These are phyloP conservation scores for Drosophila subpulchrella DNA, from an alignment of 1,140 invertebrate genomes.

Conservation along the genomic window DNA sequence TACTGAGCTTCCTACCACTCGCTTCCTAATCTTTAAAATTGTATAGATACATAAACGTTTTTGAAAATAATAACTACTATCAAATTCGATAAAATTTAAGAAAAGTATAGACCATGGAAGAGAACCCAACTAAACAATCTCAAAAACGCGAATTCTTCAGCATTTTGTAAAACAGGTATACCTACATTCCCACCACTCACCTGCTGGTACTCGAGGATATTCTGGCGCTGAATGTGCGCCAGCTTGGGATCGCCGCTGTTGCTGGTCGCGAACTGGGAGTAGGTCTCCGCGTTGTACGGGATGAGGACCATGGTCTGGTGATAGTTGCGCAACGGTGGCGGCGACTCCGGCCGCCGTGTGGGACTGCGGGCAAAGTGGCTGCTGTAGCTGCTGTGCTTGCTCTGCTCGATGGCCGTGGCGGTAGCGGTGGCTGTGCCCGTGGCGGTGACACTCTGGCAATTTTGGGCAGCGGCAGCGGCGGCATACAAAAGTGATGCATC, in stretches of 20 bases:
- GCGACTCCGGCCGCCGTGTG: slow-evolving; percentile 87
- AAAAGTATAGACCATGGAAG: too few species aligned
- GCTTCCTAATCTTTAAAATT: too few species aligned
- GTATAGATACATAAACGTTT: too few species aligned
- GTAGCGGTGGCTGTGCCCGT: slow-evolving; percentile 53
- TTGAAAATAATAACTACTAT: too few species aligned
- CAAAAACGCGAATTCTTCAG: background rate
- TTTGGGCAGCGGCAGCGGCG: slow-evolving; percentile 67
- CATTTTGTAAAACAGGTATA: background rate
- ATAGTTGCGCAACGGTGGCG: slow-evolving; percentile 87
- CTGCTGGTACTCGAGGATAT: slow-evolving; percentile 84
- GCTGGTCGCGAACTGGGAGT: slow-evolving; percentile 82
- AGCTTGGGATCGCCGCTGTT: slow-evolving; percentile 76
- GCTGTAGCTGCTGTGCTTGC: slow-evolving; percentile 79
- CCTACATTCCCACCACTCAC: slow-evolving; percentile 36
- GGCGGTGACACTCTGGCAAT: slow-evolving; percentile 74
- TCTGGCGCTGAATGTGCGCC: slow-evolving; percentile 77
- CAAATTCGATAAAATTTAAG: too few species aligned
- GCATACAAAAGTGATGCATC: slow-evolving; percentile 76
- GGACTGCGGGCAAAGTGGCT: slow-evolving; percentile 84
- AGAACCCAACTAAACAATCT: background rate
- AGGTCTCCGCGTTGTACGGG: slow-evolving; percentile 87
- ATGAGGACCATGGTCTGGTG: slow-evolving; percentile 91
- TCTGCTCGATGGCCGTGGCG: slow-evolving; percentile 72
- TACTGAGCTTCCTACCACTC: too few species aligned